Conservation (phyloP, 1,140 invertebrate genomes). For the Chionoecetes opilio region DNA sequence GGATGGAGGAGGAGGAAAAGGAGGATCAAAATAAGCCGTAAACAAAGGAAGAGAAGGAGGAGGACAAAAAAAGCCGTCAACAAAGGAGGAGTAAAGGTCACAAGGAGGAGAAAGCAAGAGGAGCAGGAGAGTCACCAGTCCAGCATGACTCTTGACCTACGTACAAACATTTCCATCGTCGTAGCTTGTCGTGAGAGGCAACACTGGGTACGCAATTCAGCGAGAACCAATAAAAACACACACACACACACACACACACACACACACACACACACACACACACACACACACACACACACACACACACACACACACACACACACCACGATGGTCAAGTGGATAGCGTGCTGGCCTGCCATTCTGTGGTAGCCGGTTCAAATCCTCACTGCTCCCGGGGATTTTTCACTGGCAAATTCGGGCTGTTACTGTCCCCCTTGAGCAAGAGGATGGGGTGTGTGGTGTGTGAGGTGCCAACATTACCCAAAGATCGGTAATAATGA, state of each 20-base stretch:
- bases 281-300: neutral
- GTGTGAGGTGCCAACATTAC: too few relatives aligned
- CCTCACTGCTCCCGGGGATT: too few relatives aligned
- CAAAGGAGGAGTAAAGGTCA: neutral
- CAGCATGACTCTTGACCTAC: neutral
- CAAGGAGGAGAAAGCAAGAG: neutral
- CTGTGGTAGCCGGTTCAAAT: too few relatives aligned
- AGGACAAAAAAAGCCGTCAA: neutral
- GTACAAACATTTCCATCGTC: constrained; percentile 7
- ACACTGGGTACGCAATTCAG: neutral
- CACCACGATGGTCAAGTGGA: too few relatives aligned
- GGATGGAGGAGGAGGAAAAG: too few relatives aligned
- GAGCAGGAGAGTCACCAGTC: neutral
- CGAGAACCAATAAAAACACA: neutral
- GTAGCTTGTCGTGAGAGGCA: neutral
- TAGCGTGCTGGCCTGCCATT: too few relatives aligned
- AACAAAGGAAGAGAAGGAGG: neutral
- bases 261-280: neutral
- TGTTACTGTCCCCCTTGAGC: too few relatives aligned
- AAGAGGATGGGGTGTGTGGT: too few relatives aligned
- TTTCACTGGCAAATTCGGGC: too few relatives aligned
- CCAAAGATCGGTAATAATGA: too few relatives aligned
- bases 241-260: constrained; percentile 6
- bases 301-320: neutral
- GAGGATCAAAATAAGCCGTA: neutral